Evolutionary conservation across 2,888 invertebrate species (phyloP), one percentile per base, ranked within the genome.

Genomic region (Orgyia antiqua): DNA sequence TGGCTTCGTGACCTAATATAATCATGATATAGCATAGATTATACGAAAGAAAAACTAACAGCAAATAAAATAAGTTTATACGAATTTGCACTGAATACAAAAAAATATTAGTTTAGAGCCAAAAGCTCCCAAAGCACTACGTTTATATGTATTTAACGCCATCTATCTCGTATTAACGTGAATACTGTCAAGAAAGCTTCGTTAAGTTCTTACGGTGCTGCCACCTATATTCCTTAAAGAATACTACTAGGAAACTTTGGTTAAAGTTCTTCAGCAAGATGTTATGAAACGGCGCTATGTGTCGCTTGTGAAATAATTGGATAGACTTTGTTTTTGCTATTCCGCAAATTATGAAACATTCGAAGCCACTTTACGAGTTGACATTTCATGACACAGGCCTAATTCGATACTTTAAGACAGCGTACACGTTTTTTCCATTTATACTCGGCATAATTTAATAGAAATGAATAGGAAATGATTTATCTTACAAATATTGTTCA

Each of bases 341-440:
- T n/a, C 24, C 9, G 7, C 18, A 23, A 42, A 31, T 33, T 27
- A 31, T 29, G 10, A 31, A 10, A 20, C 21, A 31, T 36, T 21
- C 13, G 25, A 12, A 25, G 24, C 18, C 31, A 41, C 29, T 43
- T 31, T 18, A 10, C 10, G 25, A 39, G 12, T 24, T 38, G 32
- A 24, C 30, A 33, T 23, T 23, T 37, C 21, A 24, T 33, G 28
- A 29, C 24, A 28, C 10, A 24, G 29, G 20, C 24, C 33, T 35
- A 25, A 33, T 35, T 41, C 24, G 20, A 15, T 27, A 33, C 28
- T 31, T 33, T 33, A 28, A 30, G 41, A 37, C 44, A 48, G n/a
- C n/a, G n/a, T n/a, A n/a, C n/a, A n/a, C 31, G 49, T 24, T 33
- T 38, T 30, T 26, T 44, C 40, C 41, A 43, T 51, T 47, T 44